Percentiles rank a stretch among this genome's conserved stretches.
These are phyloP conservation scores for Drosophila neotestacea DNA, from an alignment of 2,888 invertebrate genomes.

Conservation along the genomic window DNA sequence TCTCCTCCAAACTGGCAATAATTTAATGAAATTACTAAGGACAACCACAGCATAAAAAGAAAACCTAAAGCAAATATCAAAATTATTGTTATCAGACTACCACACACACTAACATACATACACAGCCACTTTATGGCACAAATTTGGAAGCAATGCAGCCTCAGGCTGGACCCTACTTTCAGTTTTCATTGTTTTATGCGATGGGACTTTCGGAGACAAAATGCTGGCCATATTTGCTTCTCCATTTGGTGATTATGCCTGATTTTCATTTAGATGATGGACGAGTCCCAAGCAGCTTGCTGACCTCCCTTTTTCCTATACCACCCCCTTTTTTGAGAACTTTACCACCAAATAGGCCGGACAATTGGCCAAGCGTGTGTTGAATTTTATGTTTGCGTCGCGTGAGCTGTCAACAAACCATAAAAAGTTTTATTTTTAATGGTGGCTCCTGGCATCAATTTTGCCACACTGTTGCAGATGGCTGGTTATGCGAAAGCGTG, in stretches of 20 bases:
- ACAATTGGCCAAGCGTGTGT: conserved; percentile 32
- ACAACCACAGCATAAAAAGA: conserved; percentile 50
- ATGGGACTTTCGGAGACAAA: conserved; percentile 21
- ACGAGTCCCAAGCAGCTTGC: conserved; percentile 35
- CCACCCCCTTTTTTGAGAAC: neutral
- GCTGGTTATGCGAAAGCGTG: neutral
- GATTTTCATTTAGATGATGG: conserved; percentile 77
- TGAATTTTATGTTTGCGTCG: conserved; percentile 30
- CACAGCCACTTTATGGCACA: conserved; percentile 7
- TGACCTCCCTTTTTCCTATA: neutral
- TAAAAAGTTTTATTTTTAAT: conserved; percentile 62
- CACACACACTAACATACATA: conserved; percentile 28
- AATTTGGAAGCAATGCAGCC: conserved; percentile 18
- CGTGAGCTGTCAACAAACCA: conserved; percentile 56
- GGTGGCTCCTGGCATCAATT: conserved; percentile 28
- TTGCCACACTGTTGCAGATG: conserved; percentile 29
- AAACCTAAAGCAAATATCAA: conserved; percentile 41
- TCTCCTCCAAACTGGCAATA: conserved; percentile 20
- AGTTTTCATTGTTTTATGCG: conserved; percentile 55
- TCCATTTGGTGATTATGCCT: conserved; percentile 70
- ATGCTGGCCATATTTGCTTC: conserved; percentile 57
- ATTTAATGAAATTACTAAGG: conserved; percentile 57
- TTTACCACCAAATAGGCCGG: conserved; percentile 7
- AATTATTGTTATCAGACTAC: conserved; percentile 61
- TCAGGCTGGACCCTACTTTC: conserved; percentile 16